Conservation (phyloP, 2,888 invertebrate species). For the Pherbina coryleti region DNA sequence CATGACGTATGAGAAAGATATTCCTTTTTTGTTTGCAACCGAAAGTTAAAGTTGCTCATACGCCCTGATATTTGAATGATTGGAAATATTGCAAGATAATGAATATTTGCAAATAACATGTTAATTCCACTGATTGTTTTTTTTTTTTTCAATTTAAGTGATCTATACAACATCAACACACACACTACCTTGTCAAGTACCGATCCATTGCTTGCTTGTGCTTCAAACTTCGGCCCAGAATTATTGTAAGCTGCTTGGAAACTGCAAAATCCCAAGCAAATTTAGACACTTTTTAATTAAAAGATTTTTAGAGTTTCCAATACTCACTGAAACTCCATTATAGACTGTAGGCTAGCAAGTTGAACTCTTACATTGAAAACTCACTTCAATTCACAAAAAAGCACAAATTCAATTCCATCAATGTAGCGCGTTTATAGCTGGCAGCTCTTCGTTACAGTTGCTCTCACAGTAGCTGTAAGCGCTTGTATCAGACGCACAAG, state of each 20-base stretch:
- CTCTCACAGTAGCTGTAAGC: no score
- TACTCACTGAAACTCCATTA: background rate
- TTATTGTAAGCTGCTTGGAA: background rate
- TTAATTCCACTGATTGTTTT: no score
- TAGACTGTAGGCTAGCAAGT: background rate
- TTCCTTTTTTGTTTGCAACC: no score
- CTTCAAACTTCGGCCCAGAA: slow-evolving; percentile 66
- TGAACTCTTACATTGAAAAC: background rate
- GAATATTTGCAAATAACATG: no score
- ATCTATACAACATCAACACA: no score
- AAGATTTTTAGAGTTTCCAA: no score
- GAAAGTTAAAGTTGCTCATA: background rate
- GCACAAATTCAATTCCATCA: background rate
- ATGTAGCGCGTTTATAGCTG: background rate
- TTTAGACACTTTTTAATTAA: background rate
- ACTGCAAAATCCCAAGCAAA: background rate
- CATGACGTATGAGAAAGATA: no score
- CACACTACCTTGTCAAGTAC: slow-evolving; percentile 79
- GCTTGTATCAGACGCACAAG: no score
- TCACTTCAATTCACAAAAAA: background rate
- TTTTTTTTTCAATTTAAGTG: no score
- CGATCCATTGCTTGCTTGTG: slow-evolving; percentile 73
- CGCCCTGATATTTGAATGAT: background rate
- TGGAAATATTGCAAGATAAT: background rate
- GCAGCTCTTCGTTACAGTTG: background rate